Base-by-base conservation (phyloP, 2,113 vertebrate genomes). In the Chionomys nivalis region DNA sequence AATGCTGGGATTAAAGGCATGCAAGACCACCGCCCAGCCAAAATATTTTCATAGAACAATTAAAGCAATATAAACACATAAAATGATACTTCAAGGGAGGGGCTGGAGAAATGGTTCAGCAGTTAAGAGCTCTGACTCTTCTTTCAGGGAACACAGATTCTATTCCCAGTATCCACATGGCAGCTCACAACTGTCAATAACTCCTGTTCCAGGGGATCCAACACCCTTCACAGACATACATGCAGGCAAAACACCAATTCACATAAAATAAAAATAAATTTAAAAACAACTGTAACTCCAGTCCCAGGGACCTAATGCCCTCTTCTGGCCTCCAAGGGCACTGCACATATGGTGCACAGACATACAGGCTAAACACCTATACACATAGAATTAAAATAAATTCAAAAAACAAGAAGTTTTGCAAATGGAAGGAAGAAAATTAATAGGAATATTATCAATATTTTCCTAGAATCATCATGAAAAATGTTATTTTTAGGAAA, bases 41-140 rank as follows among this genome's bases (percentile, higher is more conserved):
- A 87, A 97, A 94, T 76, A 89, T 17, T 77, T 55, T 92, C 47
- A 94, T 61, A 85, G 75, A 90, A 83, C 9, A 95, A 73, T 72
- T 93, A 63, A 96, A 95, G 88, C 16, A 97, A 91, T 19, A 86
- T 36, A 91, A 97, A 94, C 31, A 91, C 5, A 91, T 55, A 63
- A 93, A 5, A 14, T 12, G 9, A 76, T 49, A 61, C 31, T 36
- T 55, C 39, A 36, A 55, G 49, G 77, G 23, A 36, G 47, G 28
- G 19, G 52, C 19, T n/a, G 33, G 33, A 79, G 10, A 55, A 21
- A 23, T 24, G 21, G 36, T 33, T 81, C 52, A 14, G 78, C 33
- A 1, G 52, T 61, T 82, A 82, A 61, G 52, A 39, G 79, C 36
- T 61, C 70, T 72, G 70, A 72, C 7, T 72, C 1, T 21, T 72